Evolutionary conservation across 2,888 invertebrate species (phyloP).

Genomic region (Andrena dorsata): DNA sequence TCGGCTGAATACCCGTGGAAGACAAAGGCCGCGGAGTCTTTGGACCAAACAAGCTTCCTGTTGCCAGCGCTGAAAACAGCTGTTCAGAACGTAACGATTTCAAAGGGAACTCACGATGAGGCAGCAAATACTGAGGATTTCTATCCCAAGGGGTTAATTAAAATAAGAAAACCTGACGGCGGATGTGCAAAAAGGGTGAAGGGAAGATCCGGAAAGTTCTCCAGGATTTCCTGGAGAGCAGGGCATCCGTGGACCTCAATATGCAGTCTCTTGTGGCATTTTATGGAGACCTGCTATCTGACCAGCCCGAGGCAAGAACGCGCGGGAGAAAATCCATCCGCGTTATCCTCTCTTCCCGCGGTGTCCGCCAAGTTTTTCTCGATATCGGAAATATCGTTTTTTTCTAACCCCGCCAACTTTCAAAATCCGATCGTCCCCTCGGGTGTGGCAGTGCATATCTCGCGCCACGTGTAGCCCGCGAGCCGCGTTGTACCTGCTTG

Average conservation of each 20-base stretch:
- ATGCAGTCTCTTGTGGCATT: slow-evolving; percentile 37
- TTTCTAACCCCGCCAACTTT: slow-evolving; percentile 7
- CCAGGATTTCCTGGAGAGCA: slow-evolving; percentile 39
- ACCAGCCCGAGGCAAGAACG: slow-evolving; percentile 30
- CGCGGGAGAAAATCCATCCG: slow-evolving; percentile 25
- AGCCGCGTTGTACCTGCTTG: slow-evolving; percentile 3
- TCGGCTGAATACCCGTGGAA: not conserved
- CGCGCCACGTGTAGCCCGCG: not conserved
- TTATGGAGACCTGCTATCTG: slow-evolving; percentile 48
- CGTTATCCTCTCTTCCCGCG: slow-evolving; percentile 8
- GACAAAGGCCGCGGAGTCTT: slow-evolving; percentile 29
- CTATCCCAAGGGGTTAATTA: slow-evolving; percentile 55
- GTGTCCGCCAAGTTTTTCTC: slow-evolving; percentile 42
- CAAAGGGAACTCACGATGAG: slow-evolving; percentile 20
- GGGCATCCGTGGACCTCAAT: slow-evolving; percentile 35
- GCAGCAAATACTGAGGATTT: slow-evolving; percentile 4
- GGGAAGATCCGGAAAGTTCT: slow-evolving; percentile 37
- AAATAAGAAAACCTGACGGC: slow-evolving; percentile 49
- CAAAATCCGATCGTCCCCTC: slow-evolving; percentile 40
- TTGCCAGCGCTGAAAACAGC: slow-evolving; percentile 11
- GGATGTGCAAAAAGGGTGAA: slow-evolving; percentile 19
- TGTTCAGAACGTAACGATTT: slow-evolving; percentile 12
- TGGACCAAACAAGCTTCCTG: slow-evolving; percentile 1
- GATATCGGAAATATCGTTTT: slow-evolving; percentile 26
- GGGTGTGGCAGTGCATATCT: slow-evolving; percentile 20